Base-by-base conservation (phyloP, 2,797 vertebrate genomes). In the Pelodytes ibericus region DNA sequence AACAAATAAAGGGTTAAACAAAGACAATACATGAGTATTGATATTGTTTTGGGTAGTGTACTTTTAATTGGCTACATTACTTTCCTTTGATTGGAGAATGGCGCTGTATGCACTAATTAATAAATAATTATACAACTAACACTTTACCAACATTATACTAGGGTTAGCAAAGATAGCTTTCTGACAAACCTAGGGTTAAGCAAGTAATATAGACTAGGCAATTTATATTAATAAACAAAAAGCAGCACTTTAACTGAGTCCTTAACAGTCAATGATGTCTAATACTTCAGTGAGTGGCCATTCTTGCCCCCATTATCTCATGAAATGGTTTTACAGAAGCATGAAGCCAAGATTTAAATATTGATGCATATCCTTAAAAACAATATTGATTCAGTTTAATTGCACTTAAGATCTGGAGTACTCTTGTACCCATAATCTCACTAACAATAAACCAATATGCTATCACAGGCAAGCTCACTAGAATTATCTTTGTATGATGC, bases 311-410 rank as follows among this genome's bases (percentile, higher is more conserved):
- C n/a, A n/a, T 29, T 24, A 18, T n/a, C 9, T 36, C 24, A 44
- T 2, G 1, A 72, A 30, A 53, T 25, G 16, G 47, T 71, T 77
- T 65, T 72, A 65, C 58, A 25, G 22, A 51, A 9, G 10, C 41
- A 49, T 56, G 30, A 36, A 71, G 24, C 20, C 56, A 65, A 44
- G 8, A 72, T 51, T 53, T 67, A 72, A 60, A 72, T 78, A 78
- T 72, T 36, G 39, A 56, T 76, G 24, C 4, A 57, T 36, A 53
- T 49, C 18, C 22, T 44, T 29, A 16, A 51, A 53, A 16, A 69
- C 58, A 59, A 41, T 59, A 78, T 72, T 72, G 75, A 78, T 77
- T 71, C 8, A 6, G 5, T 39, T 16, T 77, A 72, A 66, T 72
- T 72, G 62, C 51, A 29, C 53, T 67, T 31, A 67, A 41, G 44